Evolutionary conservation across 2,888 invertebrate genomes (phyloP).

Genomic region (Scaptomyza cyrtandrae): DNA sequence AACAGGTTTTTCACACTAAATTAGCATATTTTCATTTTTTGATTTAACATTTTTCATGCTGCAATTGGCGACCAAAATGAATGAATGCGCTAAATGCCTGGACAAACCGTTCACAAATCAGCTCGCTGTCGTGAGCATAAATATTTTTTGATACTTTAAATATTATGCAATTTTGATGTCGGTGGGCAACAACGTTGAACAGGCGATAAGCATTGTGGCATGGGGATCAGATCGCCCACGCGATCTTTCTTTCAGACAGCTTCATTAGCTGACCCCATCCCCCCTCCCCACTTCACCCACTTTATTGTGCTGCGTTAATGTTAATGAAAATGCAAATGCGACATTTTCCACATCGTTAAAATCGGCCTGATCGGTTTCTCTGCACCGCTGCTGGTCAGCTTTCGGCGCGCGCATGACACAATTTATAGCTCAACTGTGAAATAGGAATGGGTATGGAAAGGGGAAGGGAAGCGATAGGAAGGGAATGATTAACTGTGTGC

Average conservation of each 20-base stretch:
- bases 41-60: conserved; percentile 37
- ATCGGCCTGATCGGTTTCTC: conserved; percentile 28
- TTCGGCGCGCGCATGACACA: conserved; percentile 12
- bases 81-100: conserved; percentile 45
- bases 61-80: conserved; percentile 36
- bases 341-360: conserved; percentile 58
- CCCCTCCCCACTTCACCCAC: no score
- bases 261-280: conserved; percentile 50
- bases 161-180: conserved; percentile 37
- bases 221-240: conserved; percentile 19
- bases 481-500: conserved; percentile 16
- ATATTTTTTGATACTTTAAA: conserved; percentile 1
- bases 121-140: neutral
- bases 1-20: conserved; percentile 35
- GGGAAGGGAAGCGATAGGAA: neutral
- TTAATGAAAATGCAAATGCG: conserved; percentile 55
- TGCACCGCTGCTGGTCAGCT: conserved; percentile 11
- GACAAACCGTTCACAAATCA: conserved; percentile 22
- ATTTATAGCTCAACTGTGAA: no score
- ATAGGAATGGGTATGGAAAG: neutral
- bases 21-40: conserved; percentile 49
- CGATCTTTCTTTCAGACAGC: conserved; percentile 32
- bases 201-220: conserved; percentile 15
- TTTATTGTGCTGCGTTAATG: neutral
- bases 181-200: no score